Base-by-base conservation (phyloP, 2,113 vertebrate species). In the Equus przewalskii region DNA sequence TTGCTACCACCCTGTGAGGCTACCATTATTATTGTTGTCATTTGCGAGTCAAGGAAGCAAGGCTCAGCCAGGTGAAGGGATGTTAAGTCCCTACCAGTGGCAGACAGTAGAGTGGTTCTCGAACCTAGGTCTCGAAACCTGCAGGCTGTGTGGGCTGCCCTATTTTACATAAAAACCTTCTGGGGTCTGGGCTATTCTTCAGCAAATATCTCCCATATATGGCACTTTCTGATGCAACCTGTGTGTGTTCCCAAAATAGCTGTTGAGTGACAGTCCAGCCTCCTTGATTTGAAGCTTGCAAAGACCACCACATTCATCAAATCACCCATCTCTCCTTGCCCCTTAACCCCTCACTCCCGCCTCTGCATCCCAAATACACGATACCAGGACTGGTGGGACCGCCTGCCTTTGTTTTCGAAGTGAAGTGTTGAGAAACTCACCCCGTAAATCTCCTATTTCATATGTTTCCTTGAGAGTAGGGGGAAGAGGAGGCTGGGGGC, bases 401-500 rank as follows among this genome's bases (percentile, higher is more conserved):
- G 62, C 76, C 85, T 69, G 69, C 95, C 97, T 98, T 91, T 97
- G 97, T 98, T 97, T 96, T 81, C 97, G 65, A 56, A 26, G 92
- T 94, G 96, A 98, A 97, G 97, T 80, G 96, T 94, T 80, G 95
- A 65, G 86, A 81, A 67, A 51, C 94, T 97, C 96, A 89, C 62
- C 96, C 90, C 94, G 94, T 93, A 98, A 97, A 98, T 94, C 98
- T 96, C 51, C 65, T 76, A 85, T 46, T 87, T 98, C 95, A 81
- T 95, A 7, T 88, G 91, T 92, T 97, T 98, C 98, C 98, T 98
- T 65, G 95, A 70, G 96, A 97, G 97, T 44, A 30, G 78, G 82
- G 96, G 95, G 90, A 10, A 97, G 87, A 96, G 95, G 97, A 95
- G 97, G 96, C 96, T 69, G 94, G 94, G 94, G 97, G 96, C 98